Percentiles rank a stretch among this genome's conserved stretches.
These are phyloP conservation scores for Macrotus californicus DNA, from an alignment of 2,113 vertebrate genomes.

Conservation along the genomic window DNA sequence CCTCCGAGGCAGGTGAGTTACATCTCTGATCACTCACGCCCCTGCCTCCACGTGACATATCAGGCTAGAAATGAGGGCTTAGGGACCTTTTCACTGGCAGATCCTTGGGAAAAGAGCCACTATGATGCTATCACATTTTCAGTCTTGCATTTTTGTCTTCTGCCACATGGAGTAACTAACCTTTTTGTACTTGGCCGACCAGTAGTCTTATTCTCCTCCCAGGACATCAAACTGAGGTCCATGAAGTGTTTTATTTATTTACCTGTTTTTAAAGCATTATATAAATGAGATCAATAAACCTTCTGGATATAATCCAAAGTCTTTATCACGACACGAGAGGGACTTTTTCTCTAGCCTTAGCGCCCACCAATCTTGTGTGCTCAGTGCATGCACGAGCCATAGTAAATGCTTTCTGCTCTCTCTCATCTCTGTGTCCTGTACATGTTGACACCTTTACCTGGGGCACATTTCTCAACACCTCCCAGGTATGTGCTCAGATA, in stretches of 20 bases:
- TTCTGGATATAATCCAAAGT: not conserved
- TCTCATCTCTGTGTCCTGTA: not conserved
- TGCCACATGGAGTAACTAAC: not conserved
- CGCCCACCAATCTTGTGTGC: too few species aligned
- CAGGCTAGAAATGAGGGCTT: not conserved
- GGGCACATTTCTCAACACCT: not conserved
- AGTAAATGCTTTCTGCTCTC: not conserved
- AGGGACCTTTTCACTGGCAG: not conserved
- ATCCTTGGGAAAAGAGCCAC: not conserved
- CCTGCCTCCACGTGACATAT: not conserved
- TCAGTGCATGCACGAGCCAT: fast-evolving
- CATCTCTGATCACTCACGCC: not conserved
- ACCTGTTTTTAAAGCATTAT: not conserved
- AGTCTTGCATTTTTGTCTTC: not conserved
- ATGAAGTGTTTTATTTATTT: not conserved
- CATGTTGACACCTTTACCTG: not conserved
- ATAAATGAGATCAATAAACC: not conserved
- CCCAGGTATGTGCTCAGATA: not conserved
- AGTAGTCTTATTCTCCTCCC: not conserved
- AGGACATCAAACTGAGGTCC: not conserved
- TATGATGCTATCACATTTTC: not conserved
- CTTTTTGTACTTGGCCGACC: not conserved
- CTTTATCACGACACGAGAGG: not conserved
- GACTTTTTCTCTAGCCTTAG: not conserved
- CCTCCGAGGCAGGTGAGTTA: conserved; percentile 3